Evolutionary conservation across 2,797 vertebrate genomes (phyloP), one percentile per base, ranked within the genome.

Genomic region (Gymnoscopelus microlampas): DNA sequence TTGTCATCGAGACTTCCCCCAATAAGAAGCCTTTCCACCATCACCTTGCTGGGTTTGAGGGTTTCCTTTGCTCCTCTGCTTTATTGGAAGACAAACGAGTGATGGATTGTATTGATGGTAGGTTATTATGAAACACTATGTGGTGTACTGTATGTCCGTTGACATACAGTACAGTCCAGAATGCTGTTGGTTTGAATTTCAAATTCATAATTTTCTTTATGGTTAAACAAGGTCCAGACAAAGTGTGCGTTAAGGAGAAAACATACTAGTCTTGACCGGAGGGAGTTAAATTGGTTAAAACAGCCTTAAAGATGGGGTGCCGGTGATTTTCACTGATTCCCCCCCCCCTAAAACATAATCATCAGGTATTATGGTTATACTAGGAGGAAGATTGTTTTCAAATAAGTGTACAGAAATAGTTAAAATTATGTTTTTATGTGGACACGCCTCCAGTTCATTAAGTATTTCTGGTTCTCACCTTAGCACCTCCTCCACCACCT

Each of bases 1-100:
- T 57, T 67, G 58, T 74, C 82, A 44, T 79, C 53, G 79, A 88
- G 84, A 89, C 85, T 85, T 87, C 81, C 79, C 86, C 80, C 86
- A 59, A 19, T 19, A 19, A 72, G 51, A 81, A 85, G 77, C 79
- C 81, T 89, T 84, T 80, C 58, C 63, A 32, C 53, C 82, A 53
- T 71, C 58, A 32, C 67, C 62, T 74, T 73, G 58, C 56, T 39
- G 24, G 14, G 49, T 66, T 35, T 29, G 23, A n/a, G 13, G 39
- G 29, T 60, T 57, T 48, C 62, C 70, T 68, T 66, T 62, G 35
- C 14, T 2, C 51, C 13, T 71, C 64, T 3, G 53, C 73, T 80
- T 53, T 5, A 71, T 55, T 54, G 44, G 50, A 47, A 70, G 67
- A 71, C 2, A 48, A 15, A 63, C 60, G 48, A 64, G 50, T 32